These are phyloP conservation scores for Elysia crispata DNA, from an alignment of 2,888 invertebrate species.

Conservation along the genomic window DNA sequence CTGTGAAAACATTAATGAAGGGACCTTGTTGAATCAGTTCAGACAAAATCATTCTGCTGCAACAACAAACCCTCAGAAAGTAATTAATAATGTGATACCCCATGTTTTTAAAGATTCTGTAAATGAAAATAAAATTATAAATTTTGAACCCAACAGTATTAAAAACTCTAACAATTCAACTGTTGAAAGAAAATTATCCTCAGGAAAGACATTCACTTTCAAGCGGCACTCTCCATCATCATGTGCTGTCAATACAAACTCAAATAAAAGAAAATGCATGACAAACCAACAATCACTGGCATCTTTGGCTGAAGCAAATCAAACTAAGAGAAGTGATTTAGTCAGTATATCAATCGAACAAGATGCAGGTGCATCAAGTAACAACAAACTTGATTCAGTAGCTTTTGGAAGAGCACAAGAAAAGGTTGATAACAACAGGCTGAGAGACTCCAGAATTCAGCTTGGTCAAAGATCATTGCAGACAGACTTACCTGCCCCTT, in stretches of 20 bases:
- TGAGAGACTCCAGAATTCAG: constrained; percentile 10
- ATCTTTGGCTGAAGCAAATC: no score
- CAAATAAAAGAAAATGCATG: no score
- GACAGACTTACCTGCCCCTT: neutral
- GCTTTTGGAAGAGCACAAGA: neutral
- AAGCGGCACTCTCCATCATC: constrained; percentile 16
- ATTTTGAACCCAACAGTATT: neutral
- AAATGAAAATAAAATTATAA: no score
- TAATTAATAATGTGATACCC: no score
- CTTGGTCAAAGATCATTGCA: neutral
- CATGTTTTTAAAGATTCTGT: no score
- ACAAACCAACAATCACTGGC: no score
- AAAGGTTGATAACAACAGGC: neutral
- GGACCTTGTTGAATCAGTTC: neutral
- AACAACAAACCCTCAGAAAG: no score
- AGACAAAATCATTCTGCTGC: no score
- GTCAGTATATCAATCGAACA: no score
- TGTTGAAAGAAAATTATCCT: neutral
- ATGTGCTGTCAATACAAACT: neutral
- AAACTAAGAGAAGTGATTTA: no score
- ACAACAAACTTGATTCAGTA: neutral
- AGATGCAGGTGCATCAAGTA: no score
- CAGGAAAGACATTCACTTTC: constrained; percentile 23
- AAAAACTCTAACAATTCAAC: neutral
- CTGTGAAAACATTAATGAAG: neutral